phyloP scores from a whole-genome alignment of 1,140 invertebrate species.

The Saxidomus purpurata region DNA sequence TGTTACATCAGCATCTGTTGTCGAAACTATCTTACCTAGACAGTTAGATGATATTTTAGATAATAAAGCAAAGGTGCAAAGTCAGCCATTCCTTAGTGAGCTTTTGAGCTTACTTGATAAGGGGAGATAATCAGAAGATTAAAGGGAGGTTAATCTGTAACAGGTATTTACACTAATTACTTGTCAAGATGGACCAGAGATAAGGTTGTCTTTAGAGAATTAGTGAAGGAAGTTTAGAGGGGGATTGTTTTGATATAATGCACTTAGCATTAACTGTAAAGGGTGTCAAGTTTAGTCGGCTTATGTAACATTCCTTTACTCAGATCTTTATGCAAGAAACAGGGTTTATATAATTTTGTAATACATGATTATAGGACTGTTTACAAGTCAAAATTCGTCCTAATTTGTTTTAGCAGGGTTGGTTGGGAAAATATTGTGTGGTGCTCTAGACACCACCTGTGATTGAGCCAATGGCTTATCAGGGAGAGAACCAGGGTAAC shows the following conservation, averaged over 20 bases:
- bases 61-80: conserved; percentile 6
- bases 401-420: too few species aligned
- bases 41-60: not conserved
- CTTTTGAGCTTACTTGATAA: not conserved
- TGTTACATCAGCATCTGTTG: not conserved
- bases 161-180: conserved; percentile 9
- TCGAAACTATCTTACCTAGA: not conserved
- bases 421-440: too few species aligned
- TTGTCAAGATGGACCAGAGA: conserved; percentile 27
- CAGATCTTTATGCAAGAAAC: too few species aligned
- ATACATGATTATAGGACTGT: too few species aligned
- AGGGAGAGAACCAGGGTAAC: too few species aligned
- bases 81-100: not conserved
- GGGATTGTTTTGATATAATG: not conserved
- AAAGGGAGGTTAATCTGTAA: conserved; percentile 30
- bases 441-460: too few species aligned
- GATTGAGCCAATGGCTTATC: too few species aligned
- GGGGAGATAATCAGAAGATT: conserved; percentile 18
- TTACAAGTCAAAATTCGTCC: too few species aligned
- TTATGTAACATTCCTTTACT: too few species aligned
- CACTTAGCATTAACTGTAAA: not conserved
- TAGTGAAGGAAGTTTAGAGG: not conserved
- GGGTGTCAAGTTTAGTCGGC: too few species aligned
- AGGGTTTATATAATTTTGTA: too few species aligned
- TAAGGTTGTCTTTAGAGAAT: not conserved